Evolutionary conservation across 1,140 invertebrate species (phyloP).

Genomic region (Aphis gossypii): DNA sequence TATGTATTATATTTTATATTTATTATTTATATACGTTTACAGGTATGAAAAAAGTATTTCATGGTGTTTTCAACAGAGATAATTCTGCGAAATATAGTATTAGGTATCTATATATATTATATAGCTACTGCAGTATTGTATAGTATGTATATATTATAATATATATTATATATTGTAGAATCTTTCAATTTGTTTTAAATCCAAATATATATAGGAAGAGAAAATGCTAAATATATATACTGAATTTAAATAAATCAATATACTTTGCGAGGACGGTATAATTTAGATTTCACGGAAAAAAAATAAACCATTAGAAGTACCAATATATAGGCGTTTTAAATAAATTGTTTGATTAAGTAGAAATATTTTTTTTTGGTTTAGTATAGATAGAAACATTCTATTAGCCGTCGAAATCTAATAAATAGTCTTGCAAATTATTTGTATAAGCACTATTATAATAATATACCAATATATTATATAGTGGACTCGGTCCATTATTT

Average conservation of each 20-base stretch:
- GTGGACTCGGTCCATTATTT: slow-evolving; percentile 20
- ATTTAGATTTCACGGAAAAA: neutral
- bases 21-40: neutral
- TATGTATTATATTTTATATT: neutral
- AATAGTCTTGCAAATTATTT: slow-evolving; percentile 24
- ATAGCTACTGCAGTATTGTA: neutral
- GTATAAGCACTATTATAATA: neutral
- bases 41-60: neutral
- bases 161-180: neutral
- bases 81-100: neutral
- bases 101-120: neutral
- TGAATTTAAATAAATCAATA: neutral
- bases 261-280: neutral
- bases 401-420: neutral
- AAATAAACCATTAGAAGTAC: neutral
- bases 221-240: neutral
- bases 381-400: neutral
- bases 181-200: neutral
- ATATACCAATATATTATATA: neutral
- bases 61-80: neutral
- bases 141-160: too few relatives aligned
- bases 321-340: neutral
- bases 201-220: neutral
- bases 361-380: slow-evolving; percentile 23
- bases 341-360: slow-evolving; percentile 26